Evolutionary conservation across 1,140 invertebrate genomes (phyloP).

Genomic region (Apis laboriosa): DNA sequence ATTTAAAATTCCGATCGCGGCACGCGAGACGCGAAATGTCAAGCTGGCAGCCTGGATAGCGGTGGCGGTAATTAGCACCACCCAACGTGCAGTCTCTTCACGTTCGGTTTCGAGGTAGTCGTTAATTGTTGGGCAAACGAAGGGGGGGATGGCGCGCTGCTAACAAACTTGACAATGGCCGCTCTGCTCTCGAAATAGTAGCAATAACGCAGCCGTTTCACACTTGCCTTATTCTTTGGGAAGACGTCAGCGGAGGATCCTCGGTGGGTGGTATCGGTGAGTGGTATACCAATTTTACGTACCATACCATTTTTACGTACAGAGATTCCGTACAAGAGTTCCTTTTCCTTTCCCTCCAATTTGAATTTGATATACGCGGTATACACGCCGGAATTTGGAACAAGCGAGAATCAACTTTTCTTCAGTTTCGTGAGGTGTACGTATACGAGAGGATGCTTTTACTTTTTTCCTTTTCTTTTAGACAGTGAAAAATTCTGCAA

Average conservation of each 20-base stretch:
- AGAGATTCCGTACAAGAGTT: too few relatives aligned
- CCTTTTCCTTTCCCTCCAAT: too few relatives aligned
- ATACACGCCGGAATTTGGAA: too few relatives aligned
- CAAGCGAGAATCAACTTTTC: too few relatives aligned
- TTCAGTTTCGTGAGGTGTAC: too few relatives aligned
- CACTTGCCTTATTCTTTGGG: conserved; percentile 46
- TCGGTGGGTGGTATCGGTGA: conserved; percentile 40
- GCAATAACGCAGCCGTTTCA: conserved; percentile 57
- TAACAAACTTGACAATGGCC: conserved; percentile 62
- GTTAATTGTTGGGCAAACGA: conserved; percentile 62
- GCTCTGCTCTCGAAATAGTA: conserved; percentile 45
- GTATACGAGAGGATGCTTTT: too few relatives aligned
- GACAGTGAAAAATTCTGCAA: too few relatives aligned
- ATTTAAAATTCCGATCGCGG: not conserved
- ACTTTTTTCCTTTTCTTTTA: too few relatives aligned
- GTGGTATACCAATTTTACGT: conserved; percentile 35
- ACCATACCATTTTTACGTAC: conserved; percentile 13
- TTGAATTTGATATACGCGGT: too few relatives aligned
- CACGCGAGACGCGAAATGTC: conserved; percentile 39
- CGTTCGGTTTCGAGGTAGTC: conserved; percentile 32
- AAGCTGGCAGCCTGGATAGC: conserved; percentile 47
- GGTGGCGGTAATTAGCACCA: conserved; percentile 53
- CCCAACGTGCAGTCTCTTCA: conserved; percentile 10
- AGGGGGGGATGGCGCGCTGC: conserved; percentile 40
- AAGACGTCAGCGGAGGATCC: conserved; percentile 29